Conservation (phyloP, 2,888 invertebrate genomes). For the Andrena camellia region DNA sequence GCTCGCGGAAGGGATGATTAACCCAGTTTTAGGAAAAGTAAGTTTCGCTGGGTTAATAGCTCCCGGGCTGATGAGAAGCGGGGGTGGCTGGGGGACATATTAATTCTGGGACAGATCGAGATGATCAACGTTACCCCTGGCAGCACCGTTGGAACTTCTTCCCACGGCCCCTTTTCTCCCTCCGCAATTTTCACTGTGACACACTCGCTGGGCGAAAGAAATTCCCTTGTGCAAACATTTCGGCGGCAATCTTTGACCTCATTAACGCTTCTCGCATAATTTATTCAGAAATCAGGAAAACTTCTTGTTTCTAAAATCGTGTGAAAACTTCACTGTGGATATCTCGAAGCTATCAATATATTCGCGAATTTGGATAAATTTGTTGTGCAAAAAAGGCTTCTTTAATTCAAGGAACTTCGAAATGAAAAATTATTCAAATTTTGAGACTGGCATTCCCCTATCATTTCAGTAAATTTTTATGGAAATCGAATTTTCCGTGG, state of each 20-base stretch:
- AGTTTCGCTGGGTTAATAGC: slow-evolving; percentile 64
- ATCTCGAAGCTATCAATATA: too few relatives aligned
- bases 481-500: neutral
- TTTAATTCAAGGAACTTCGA: too few relatives aligned
- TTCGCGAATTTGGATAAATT: too few relatives aligned
- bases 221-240: neutral
- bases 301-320: too few relatives aligned
- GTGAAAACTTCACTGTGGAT: too few relatives aligned
- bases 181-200: neutral
- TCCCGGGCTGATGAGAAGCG: slow-evolving; percentile 55
- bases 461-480: too few relatives aligned
- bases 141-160: slow-evolving; percentile 12
- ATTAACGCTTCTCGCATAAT: too few relatives aligned
- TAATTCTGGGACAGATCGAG: slow-evolving; percentile 32
- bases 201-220: neutral
- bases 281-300: too few relatives aligned
- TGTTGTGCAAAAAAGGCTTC: too few relatives aligned
- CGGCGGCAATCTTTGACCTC: neutral
- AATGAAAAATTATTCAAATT: too few relatives aligned
- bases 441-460: too few relatives aligned
- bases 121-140: slow-evolving; percentile 8
- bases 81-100: slow-evolving; percentile 9
- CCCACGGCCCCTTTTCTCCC: slow-evolving; percentile 1
- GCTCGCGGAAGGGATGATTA: slow-evolving; percentile 57
- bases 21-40: slow-evolving; percentile 60